These are phyloP conservation scores for Pygathrix nemaeus DNA, from an alignment of 2,113 vertebrate species.

Conservation along the genomic window DNA sequence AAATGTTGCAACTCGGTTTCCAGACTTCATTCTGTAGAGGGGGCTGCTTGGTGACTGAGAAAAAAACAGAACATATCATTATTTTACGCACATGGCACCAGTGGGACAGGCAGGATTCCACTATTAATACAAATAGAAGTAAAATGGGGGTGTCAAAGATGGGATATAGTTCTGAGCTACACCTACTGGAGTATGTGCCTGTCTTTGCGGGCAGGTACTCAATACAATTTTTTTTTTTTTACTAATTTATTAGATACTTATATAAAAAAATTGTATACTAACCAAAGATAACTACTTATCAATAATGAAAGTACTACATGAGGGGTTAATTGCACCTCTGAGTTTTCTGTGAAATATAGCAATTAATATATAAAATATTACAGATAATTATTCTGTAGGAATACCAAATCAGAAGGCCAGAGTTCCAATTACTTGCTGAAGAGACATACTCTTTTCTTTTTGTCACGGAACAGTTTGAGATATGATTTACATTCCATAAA, in stretches of 20 bases:
- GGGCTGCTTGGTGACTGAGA: conserved; percentile 92
- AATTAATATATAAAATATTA: conserved; percentile 3
- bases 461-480: background rate
- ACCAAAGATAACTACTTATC: conserved; percentile 20
- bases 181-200: background rate
- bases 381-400: background rate
- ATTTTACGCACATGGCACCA: conserved; percentile 39
- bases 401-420: background rate
- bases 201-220: background rate
- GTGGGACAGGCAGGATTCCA: background rate
- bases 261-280: background rate
- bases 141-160: background rate
- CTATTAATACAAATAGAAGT: background rate
- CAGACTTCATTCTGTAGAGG: conserved; percentile 93
- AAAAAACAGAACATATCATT: conserved; percentile 18
- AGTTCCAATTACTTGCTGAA: background rate
- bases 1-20: conserved; percentile 94
- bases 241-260: background rate
- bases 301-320: background rate
- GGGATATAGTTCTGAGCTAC: background rate
- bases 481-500: conserved; percentile 17
- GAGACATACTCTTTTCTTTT: background rate
- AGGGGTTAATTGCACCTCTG: background rate
- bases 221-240: background rate
- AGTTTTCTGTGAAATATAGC: conserved; percentile 23